Conservation (phyloP, 1,140 invertebrate species). For the Eulimnadia texana region DNA sequence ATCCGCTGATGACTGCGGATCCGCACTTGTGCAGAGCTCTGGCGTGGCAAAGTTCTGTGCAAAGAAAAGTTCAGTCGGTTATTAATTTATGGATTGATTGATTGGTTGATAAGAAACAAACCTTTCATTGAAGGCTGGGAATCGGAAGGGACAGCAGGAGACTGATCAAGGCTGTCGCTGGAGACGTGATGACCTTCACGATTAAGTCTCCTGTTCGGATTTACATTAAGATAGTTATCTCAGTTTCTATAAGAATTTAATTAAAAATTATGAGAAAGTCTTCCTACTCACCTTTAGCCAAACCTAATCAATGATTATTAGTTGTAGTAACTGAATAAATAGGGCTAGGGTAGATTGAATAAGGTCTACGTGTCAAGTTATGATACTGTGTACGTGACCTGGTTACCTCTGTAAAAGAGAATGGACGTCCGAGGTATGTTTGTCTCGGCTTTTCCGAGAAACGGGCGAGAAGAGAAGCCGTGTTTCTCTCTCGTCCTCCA, state of each 20-base stretch:
- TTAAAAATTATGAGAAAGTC: too few relatives aligned
- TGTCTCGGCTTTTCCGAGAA: background rate
- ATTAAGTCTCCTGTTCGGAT: background rate
- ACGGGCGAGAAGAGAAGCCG: background rate
- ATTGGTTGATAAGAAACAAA: background rate
- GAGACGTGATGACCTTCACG: background rate
- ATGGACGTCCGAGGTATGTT: background rate
- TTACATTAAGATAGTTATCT: background rate
- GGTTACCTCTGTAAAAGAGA: background rate
- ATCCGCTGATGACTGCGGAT: slow-evolving; percentile 1
- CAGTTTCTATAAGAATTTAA: too few relatives aligned
- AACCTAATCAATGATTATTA: too few relatives aligned
- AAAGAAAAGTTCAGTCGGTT: background rate
- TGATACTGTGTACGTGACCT: too few relatives aligned
- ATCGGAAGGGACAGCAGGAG: too few relatives aligned
- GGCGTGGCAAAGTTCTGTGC: slow-evolving; percentile 6
- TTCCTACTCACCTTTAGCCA: too few relatives aligned
- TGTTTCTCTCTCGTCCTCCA: background rate
- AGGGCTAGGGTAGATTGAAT: too few relatives aligned
- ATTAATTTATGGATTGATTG: too few relatives aligned
- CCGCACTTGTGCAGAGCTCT: slow-evolving; percentile 6
- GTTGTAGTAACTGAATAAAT: too few relatives aligned
- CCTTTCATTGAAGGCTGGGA: background rate
- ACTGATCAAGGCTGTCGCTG: background rate
- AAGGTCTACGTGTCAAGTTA: too few relatives aligned